Evolutionary conservation across 2,888 invertebrate genomes (phyloP).

Genomic region (Epirrita christyi): DNA sequence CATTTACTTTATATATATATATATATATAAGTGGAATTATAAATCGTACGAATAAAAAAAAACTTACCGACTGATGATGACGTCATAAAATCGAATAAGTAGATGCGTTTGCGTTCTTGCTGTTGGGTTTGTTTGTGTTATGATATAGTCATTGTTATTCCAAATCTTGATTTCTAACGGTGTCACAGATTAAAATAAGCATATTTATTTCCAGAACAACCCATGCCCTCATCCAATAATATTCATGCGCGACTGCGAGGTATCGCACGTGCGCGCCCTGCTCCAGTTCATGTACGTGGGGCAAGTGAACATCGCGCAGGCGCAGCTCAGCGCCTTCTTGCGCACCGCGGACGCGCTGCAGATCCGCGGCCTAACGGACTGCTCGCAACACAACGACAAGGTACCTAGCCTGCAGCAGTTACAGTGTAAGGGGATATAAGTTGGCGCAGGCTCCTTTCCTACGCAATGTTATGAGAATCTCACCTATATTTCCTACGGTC

Average conservation of each 20-base stretch:
- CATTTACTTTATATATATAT: too few relatives aligned
- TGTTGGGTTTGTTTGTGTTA: too few relatives aligned
- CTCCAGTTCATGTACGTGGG: constrained; percentile 95
- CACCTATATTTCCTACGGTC: neutral
- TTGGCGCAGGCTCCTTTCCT: too few relatives aligned
- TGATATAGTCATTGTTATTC: too few relatives aligned
- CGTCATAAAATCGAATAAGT: too few relatives aligned
- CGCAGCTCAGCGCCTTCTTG: constrained; percentile 89
- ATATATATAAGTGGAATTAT: too few relatives aligned
- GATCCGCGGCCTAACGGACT: constrained; percentile 91
- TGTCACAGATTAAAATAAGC: neutral
- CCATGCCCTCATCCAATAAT: constrained; percentile 94
- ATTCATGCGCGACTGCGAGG: constrained; percentile 93
- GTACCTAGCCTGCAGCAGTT: constrained; percentile 44
- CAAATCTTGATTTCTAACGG: too few relatives aligned
- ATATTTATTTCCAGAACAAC: constrained; percentile 87
- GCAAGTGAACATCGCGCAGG: constrained; percentile 93
- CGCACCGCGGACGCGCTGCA: constrained; percentile 92
- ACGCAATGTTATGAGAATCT: too few relatives aligned
- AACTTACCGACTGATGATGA: too few relatives aligned
- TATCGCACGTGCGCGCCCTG: constrained; percentile 90
- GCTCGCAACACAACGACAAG: constrained; percentile 84
- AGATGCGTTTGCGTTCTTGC: too few relatives aligned
- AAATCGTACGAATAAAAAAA: too few relatives aligned
- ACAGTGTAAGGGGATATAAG: neutral